A percentile compares a stretch with the other conserved stretches of the same genome.
These are phyloP conservation scores for Lithodes maja DNA, from an alignment of 2,888 invertebrate species.

Conservation along the genomic window DNA sequence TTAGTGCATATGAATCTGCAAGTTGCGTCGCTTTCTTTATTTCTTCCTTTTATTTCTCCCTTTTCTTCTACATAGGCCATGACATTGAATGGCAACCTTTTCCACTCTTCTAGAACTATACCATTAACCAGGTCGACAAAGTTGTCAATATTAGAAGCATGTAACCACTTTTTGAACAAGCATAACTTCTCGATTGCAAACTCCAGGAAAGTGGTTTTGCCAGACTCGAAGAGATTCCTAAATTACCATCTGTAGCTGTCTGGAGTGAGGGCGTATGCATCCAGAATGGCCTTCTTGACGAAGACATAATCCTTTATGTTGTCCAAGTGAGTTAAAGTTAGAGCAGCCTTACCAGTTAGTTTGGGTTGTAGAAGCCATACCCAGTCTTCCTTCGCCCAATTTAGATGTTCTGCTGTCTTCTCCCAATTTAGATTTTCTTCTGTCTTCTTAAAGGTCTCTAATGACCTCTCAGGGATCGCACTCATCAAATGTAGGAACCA, in stretches of 20 bases:
- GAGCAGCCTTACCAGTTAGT: too few relatives aligned
- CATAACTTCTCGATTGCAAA: not conserved
- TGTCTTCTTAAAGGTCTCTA: too few relatives aligned
- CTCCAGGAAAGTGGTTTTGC: not conserved
- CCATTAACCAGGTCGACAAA: not conserved
- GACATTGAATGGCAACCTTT: slow-evolving; percentile 1
- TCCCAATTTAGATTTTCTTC: too few relatives aligned
- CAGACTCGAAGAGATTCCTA: slow-evolving; percentile 2
- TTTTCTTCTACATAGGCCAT: slow-evolving; percentile 9
- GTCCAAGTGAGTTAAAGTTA: too few relatives aligned
- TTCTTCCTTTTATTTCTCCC: slow-evolving; percentile 2
- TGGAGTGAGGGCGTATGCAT: not conserved
- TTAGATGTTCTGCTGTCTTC: too few relatives aligned
- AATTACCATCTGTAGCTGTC: slow-evolving; percentile 2
- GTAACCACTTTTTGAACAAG: not conserved
- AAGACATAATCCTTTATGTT: too few relatives aligned
- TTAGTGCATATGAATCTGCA: not conserved
- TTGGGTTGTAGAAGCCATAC: too few relatives aligned
- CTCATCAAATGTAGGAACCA: too few relatives aligned
- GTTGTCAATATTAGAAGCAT: not conserved
- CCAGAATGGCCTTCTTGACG: not conserved
- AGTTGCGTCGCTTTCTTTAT: not conserved
- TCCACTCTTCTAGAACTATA: not conserved
- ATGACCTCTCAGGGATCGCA: too few relatives aligned
- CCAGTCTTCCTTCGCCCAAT: too few relatives aligned